Base-by-base conservation (phyloP, 2,113 vertebrate species). In the Poicephalus meyeri region DNA sequence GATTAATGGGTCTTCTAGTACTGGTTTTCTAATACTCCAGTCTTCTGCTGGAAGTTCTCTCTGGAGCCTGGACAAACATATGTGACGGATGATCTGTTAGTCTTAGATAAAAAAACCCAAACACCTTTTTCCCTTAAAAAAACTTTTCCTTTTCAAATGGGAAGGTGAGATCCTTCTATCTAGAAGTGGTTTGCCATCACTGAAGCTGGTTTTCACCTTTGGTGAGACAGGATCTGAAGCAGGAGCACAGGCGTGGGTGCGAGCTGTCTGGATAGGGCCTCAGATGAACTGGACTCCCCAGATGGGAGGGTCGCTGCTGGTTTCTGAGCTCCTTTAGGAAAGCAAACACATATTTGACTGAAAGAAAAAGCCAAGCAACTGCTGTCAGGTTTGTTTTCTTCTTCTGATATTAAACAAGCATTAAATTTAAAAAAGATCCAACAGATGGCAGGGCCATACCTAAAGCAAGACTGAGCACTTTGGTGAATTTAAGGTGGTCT, bases 381-480 rank as follows among this genome's bases (percentile, higher is more conserved):
- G 81, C 58, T 85, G 65, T 47, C 46, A 21, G 56, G 56, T 58
- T 58, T 58, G 33, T 41, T 52, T 74, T 19, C 6, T 2, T 2
- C 10, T 64, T 37, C 37, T 13, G 33, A 61, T 76, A 89, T 61
- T 81, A 87, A 94, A 82, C 26, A 81, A 85, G 13, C 0, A 0
- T 81, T 89, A 89, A 89, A 85, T 76, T 71, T 3, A 4, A 46
- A 91, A 88, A 83, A 41, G 53, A 9, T 33, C 78, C 37, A 2
- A 86, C 89, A 96, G 93, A 85, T 93, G 93, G 87, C 84, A 94
- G 74, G 87, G 85, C 70, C 72, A 41, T 92, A 81, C 81, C 74
- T 96, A 88, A 73, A 80, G 77, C 91, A 93, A 91, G 80, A 73
- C 23, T 6, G 23, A 95, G 41, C 46, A 86, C 49, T 92, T 92